Base-by-base conservation (phyloP, 2,888 invertebrate species). In the Synergus umbraculus region DNA sequence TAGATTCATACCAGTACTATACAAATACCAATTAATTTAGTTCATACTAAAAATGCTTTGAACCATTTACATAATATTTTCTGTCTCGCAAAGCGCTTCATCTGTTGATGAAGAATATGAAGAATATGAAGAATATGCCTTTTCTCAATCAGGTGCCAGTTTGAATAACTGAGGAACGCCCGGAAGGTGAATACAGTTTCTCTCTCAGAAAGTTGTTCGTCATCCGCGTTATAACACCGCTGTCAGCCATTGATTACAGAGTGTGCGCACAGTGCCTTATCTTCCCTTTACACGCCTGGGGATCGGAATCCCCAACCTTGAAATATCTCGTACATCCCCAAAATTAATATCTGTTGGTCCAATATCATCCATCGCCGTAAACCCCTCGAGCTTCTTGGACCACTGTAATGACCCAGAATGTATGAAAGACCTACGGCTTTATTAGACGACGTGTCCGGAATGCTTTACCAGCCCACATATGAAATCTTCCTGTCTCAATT, bases 281-380 rank as follows among this genome's bases (percentile, higher is more conserved):
- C 92, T 92, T 88, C 84, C 88, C 89, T 88, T 89, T 88, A 87
- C 91, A 89, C 90, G 89, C 91, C 87, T 84, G 83, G 88, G 89
- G 89, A 88, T 88, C 86, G 86, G 86, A 87, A 85, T 88, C 87
- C 89, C 87, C 85, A 83, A 82, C 85, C 87, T 88, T 88, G 88
- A 90, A 89, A 89, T 88, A 90, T 90, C 89, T 87, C 89, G 87
- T 88, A 89, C 90, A 88, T 90, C 89, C 89, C 88, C 87, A 84
- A 91, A 92, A 92, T 92, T 92, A 91, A 92, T 91, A 92, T 91
- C 90, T 84, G 89, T 87, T 89, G 86, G 89, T 86, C 87, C 89
- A 90, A 90, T 91, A 91, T 89, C 89, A 86, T 88, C 86, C 87
- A 87, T 90, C 88, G 88, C 82, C 85, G 81, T 82, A 78, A 77